Conservation (phyloP, 2,888 invertebrate genomes). For the Dryocosmus kuriphilus region DNA sequence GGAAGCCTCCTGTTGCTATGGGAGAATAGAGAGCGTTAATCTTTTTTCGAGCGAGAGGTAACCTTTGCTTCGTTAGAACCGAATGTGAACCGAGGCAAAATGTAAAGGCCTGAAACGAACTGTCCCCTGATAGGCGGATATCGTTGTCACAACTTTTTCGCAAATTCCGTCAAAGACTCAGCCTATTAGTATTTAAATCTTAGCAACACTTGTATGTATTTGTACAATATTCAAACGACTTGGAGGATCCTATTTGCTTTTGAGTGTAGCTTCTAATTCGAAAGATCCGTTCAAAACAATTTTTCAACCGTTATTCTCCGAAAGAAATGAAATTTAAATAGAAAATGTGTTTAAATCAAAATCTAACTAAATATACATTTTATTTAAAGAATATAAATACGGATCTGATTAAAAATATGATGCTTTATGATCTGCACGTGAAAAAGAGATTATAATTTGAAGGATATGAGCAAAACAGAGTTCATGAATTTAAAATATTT, state of each 20-base stretch:
- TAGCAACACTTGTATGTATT: constrained; percentile 16
- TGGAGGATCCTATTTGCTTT: constrained; percentile 19
- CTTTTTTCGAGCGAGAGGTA: constrained; percentile 38
- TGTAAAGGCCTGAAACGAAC: constrained; percentile 9
- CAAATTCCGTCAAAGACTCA: constrained; percentile 30
- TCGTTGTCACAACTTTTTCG: constrained; percentile 23
- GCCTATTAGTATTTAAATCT: constrained; percentile 28
- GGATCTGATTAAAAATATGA: not conserved
- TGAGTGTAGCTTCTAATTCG: constrained; percentile 33
- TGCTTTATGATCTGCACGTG: not conserved
- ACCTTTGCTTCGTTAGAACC: constrained; percentile 35
- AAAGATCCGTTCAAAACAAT: constrained; percentile 3
- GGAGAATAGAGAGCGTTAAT: constrained; percentile 38
- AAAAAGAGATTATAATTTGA: not conserved
- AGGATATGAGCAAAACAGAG: not conserved
- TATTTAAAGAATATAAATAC: not conserved
- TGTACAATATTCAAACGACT: constrained; percentile 17
- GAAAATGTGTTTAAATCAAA: not conserved
- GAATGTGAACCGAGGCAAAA: constrained; percentile 31
- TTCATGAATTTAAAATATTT: constrained; percentile 28
- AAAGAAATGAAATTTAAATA: not conserved
- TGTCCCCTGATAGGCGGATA: constrained; percentile 36
- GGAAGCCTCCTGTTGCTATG: constrained; percentile 39
- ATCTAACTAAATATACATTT: not conserved
- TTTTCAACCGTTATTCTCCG: not conserved